These are phyloP conservation scores for Echinops telfairi DNA, from an alignment of 2,113 vertebrate species.

Conservation along the genomic window DNA sequence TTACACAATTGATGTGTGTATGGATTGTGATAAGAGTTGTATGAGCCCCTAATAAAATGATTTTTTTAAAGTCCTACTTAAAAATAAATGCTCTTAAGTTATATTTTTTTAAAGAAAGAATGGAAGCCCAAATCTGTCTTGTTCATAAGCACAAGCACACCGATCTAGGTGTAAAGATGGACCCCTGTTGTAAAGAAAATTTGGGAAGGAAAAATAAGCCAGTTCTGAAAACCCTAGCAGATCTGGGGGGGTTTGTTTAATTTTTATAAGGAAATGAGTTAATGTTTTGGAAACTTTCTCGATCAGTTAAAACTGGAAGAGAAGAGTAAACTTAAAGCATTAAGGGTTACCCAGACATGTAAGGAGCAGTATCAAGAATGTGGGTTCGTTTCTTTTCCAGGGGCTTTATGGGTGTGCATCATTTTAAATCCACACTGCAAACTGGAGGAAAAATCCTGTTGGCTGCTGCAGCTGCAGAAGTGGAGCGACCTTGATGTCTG, in stretches of 20 bases:
- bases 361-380: slow-evolving; percentile 54
- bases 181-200: slow-evolving; percentile 28
- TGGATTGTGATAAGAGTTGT: no score
- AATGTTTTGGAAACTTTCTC: slow-evolving; percentile 59
- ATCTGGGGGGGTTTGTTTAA: rapidly evolving
- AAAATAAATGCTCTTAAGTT: slow-evolving; percentile 87
- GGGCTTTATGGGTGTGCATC: slow-evolving; percentile 98
- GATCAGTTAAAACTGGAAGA: not conserved
- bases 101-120: slow-evolving; percentile 61
- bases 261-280: slow-evolving; percentile 73
- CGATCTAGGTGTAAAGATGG: slow-evolving; percentile 74
- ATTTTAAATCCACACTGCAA: slow-evolving; percentile 99
- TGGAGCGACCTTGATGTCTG: slow-evolving; percentile 98
- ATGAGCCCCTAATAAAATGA: no score
- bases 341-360: slow-evolving; percentile 30
- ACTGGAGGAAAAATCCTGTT: slow-evolving; percentile 96
- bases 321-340: slow-evolving; percentile 41
- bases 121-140: not conserved
- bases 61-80: slow-evolving; percentile 80
- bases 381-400: slow-evolving; percentile 86
- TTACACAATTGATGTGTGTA: no score
- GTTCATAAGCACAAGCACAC: slow-evolving; percentile 62
- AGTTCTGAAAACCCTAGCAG: slow-evolving; percentile 78
- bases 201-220: slow-evolving; percentile 52
- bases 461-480: slow-evolving; percentile 97